phyloP scores from a whole-genome alignment of 1,140 invertebrate species.

The Parasteatoda tepidariorum region DNA sequence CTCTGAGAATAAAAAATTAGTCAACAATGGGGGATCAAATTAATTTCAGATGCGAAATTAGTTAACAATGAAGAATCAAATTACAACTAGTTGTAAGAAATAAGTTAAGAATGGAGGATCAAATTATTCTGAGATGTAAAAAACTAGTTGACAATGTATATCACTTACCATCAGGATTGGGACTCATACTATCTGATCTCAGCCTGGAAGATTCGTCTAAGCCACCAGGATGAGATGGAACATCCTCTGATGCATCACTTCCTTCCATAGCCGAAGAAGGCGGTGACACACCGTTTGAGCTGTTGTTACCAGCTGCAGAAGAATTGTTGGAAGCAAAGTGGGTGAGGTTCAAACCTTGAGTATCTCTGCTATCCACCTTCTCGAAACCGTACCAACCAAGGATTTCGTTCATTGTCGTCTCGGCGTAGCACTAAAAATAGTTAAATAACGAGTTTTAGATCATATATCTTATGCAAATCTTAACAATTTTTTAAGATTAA shows the following conservation, averaged over 20 bases:
- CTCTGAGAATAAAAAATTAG: too few species aligned
- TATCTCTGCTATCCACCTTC: conserved; percentile 72
- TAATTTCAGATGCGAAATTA: too few species aligned
- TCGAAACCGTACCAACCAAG: conserved; percentile 90
- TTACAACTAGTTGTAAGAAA: too few species aligned
- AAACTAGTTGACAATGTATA: background rate
- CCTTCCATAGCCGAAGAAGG: conserved; percentile 48
- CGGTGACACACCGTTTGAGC: conserved; percentile 18
- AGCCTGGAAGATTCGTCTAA: background rate
- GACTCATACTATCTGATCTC: conserved; percentile 27
- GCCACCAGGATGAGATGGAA: conserved; percentile 2
- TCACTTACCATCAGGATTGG: conserved; percentile 39
- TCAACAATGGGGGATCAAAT: too few species aligned
- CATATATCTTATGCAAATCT: too few species aligned
- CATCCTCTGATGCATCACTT: conserved; percentile 45
- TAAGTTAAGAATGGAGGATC: too few species aligned
- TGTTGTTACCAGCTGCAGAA: conserved; percentile 1
- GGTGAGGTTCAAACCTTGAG: conserved; percentile 67
- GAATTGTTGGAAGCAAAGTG: conserved; percentile 59
- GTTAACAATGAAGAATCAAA: too few species aligned
- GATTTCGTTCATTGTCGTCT: conserved; percentile 90
- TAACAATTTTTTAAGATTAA: too few species aligned
- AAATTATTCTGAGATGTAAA: background rate
- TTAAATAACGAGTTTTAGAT: background rate
- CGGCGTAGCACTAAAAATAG: conserved; percentile 82